Evolutionary conservation across 2,113 vertebrate species (phyloP).

Genomic region (Brevimyrus niger): DNA sequence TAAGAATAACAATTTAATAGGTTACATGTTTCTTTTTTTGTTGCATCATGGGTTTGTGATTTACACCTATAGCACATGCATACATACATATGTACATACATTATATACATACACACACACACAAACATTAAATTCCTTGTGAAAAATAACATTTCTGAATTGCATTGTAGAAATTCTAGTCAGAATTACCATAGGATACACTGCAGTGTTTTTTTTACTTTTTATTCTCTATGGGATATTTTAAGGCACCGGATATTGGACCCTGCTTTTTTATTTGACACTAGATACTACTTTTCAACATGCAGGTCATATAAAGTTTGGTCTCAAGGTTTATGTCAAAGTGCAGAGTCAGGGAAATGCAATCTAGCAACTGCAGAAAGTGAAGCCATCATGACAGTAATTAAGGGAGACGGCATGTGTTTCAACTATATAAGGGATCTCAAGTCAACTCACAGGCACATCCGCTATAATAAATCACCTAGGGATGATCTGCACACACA

Average conservation of each 20-base stretch:
- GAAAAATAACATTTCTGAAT: neutral
- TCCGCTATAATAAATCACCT: neutral
- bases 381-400: neutral
- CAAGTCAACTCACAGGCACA: neutral
- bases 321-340: conserved; percentile 7
- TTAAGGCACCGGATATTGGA: neutral
- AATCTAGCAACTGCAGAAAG: neutral
- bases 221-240: neutral
- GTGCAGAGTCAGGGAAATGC: conserved; percentile 7
- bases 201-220: neutral
- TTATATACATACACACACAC: neutral
- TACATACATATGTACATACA: neutral
- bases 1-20: neutral
- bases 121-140: neutral
- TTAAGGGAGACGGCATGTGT: neutral
- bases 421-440: neutral
- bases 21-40: neutral
- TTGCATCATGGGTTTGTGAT: neutral
- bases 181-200: neutral
- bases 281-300: conserved; percentile 4
- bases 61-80: neutral
- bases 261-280: neutral
- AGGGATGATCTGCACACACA: neutral
- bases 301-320: conserved; percentile 12
- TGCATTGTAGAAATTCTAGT: neutral